phyloP scores from a whole-genome alignment of 1,140 invertebrate species.

The Drosophila ercepeae region DNA sequence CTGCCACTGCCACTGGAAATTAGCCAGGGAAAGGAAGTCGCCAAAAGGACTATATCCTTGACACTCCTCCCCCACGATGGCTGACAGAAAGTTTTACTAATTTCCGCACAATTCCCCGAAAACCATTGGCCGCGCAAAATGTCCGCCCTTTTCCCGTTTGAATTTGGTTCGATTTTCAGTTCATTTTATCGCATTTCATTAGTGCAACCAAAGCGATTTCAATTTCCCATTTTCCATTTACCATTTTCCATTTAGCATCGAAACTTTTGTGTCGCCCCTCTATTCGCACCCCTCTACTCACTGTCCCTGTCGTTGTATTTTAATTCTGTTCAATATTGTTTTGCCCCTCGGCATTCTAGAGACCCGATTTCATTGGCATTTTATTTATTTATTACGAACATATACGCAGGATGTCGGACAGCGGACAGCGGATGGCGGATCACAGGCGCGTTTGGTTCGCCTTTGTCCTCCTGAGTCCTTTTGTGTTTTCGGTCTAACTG shows the following conservation, averaged over 20 bases:
- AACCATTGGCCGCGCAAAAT: slow-evolving; percentile 38
- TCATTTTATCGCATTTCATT: slow-evolving; percentile 77
- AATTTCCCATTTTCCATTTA: slow-evolving; percentile 31
- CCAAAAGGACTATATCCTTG: neutral
- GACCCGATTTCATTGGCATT: slow-evolving; percentile 34
- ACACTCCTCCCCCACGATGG: neutral
- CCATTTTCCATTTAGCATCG: slow-evolving; percentile 1
- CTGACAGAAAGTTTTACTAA: slow-evolving; percentile 49
- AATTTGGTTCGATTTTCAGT: slow-evolving; percentile 53
- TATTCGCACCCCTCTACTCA: no score
- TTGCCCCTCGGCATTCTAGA: neutral
- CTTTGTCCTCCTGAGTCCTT: slow-evolving; percentile 33
- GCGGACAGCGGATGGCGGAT: slow-evolving; percentile 11
- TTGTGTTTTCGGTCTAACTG: slow-evolving; percentile 26
- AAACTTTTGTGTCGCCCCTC: slow-evolving; percentile 1
- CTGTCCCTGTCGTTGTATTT: neutral
- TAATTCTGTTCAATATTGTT: neutral
- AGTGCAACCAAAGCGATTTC: slow-evolving; percentile 17
- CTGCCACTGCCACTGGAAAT: slow-evolving; percentile 45
- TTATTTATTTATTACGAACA: slow-evolving; percentile 69
- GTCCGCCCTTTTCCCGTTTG: slow-evolving; percentile 39
- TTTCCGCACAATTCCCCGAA: slow-evolving; percentile 60
- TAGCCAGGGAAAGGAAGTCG: slow-evolving; percentile 23
- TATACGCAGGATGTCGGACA: slow-evolving; percentile 16
- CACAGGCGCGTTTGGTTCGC: slow-evolving; percentile 1